These are phyloP conservation scores for Ataeniobius toweri DNA, from an alignment of 2,797 vertebrate genomes.

Conservation along the genomic window DNA sequence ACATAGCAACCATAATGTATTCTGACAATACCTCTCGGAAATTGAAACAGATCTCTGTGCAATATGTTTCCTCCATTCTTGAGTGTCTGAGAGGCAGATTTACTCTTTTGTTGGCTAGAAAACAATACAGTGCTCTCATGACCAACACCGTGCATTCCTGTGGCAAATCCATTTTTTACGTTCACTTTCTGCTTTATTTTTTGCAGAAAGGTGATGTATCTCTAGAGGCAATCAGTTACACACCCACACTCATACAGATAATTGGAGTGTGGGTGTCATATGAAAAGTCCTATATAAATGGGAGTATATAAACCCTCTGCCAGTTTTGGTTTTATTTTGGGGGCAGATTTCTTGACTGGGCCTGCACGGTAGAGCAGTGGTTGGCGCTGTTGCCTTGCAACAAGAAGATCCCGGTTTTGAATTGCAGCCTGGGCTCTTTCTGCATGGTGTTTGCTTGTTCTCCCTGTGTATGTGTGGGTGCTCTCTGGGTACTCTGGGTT, in stretches of 20 bases:
- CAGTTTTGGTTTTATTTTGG: not conserved
- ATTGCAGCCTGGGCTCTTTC: too few relatives aligned
- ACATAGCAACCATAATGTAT: not conserved
- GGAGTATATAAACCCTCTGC: constrained; percentile 19
- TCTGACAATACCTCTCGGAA: not conserved
- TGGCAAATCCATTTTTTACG: constrained; percentile 39
- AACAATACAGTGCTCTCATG: constrained; percentile 10
- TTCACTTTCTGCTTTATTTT: too few relatives aligned
- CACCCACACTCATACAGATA: constrained; percentile 10
- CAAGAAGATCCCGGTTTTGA: too few relatives aligned
- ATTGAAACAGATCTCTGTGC: not conserved
- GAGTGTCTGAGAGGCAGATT: not conserved
- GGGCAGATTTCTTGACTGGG: too few relatives aligned
- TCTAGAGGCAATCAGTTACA: constrained; percentile 22
- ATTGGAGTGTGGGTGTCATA: not conserved
- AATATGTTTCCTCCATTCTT: not conserved
- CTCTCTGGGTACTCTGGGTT: too few relatives aligned
- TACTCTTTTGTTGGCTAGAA: constrained; percentile 19
- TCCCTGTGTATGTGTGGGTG: too few relatives aligned
- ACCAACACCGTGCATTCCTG: constrained; percentile 22
- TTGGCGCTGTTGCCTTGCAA: too few relatives aligned
- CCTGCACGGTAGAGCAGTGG: too few relatives aligned
- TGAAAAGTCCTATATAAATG: constrained; percentile 28
- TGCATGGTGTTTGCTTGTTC: too few relatives aligned
- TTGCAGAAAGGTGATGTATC: constrained; percentile 4